Evolutionary conservation across 2,113 vertebrate genomes (phyloP).

Genomic region (Carassius auratus): DNA sequence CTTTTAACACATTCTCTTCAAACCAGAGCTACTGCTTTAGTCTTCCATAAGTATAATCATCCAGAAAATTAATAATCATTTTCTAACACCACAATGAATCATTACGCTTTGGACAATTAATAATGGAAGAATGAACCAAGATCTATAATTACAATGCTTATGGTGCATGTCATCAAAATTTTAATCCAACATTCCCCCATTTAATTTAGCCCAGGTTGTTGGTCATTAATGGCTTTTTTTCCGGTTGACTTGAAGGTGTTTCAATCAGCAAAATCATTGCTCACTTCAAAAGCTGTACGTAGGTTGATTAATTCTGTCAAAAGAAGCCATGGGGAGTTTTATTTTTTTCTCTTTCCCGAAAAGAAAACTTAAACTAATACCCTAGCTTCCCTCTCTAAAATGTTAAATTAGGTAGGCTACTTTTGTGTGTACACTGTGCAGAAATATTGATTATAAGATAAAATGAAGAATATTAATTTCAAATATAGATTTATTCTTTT

Average conservation of each 20-base stretch:
- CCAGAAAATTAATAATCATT: conserved; percentile 97
- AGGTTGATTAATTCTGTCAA: conserved; percentile 51
- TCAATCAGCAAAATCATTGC: conserved; percentile 57
- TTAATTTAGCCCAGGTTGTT: conserved; percentile 69
- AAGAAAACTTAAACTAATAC: not conserved
- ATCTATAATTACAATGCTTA: conserved; percentile 89
- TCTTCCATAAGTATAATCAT: conserved; percentile 94
- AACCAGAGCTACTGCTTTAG: conserved; percentile 82
- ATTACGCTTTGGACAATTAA: conserved; percentile 95
- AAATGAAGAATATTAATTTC: not conserved
- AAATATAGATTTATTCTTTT: not conserved
- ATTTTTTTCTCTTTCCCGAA: not conserved
- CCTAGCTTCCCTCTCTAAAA: not conserved
- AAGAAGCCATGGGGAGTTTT: conserved; percentile 31
- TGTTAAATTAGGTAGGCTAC: not conserved
- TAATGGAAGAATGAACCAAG: conserved; percentile 85
- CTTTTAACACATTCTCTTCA: conserved; percentile 59
- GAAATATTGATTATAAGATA: conserved; percentile 7
- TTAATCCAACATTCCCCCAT: conserved; percentile 75
- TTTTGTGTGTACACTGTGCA: not conserved
- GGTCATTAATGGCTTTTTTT: conserved; percentile 63
- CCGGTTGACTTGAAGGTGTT: conserved; percentile 55
- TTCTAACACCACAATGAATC: conserved; percentile 91
- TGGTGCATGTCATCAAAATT: conserved; percentile 82
- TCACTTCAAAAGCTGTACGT: conserved; percentile 44